phyloP scores from a whole-genome alignment of 53 echinoderm and acorn worm genomes.

The Pentamera pediparva region DNA sequence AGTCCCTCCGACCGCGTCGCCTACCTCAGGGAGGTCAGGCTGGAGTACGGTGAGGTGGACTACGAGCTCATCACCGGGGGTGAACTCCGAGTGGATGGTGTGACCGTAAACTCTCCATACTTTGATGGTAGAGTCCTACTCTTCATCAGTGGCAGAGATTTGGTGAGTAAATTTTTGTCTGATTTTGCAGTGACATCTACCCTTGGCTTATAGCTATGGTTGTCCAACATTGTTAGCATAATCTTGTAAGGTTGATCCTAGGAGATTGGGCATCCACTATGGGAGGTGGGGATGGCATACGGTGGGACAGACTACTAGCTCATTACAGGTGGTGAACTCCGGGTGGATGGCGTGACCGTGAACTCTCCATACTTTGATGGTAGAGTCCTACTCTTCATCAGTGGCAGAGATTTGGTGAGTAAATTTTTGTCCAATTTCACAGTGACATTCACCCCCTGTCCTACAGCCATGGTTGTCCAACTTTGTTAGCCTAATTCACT shows the following conservation, averaged over 20 bases:
- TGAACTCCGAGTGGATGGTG: slow-evolving; percentile 43
- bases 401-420: slow-evolving; percentile 19
- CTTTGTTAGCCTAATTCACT: not conserved
- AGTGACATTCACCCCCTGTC: not conserved
- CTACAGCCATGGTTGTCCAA: not conserved
- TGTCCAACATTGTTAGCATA: not conserved
- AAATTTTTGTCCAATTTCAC: not conserved
- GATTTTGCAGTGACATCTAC: not conserved
- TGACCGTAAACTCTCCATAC: slow-evolving; percentile 56
- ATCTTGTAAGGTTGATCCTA: not conserved
- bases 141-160: slow-evolving; percentile 3
- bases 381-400: slow-evolving; percentile 3
- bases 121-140: not conserved
- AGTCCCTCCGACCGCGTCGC: slow-evolving; percentile 47
- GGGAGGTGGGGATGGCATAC: slow-evolving; percentile 31
- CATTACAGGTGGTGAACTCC: slow-evolving; percentile 18
- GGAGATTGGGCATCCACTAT: no score
- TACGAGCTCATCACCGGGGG: slow-evolving; percentile 32
- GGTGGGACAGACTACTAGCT: slow-evolving; percentile 35
- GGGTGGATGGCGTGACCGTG: slow-evolving; percentile 51
- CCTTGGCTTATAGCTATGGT: not conserved
- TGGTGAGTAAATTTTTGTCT: not conserved
- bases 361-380: slow-evolving; percentile 40
- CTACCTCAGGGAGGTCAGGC: slow-evolving; percentile 37
- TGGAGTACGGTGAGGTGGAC: slow-evolving; percentile 17